phyloP scores from a whole-genome alignment of 2,888 invertebrate genomes.

The Apotomis capreana region DNA sequence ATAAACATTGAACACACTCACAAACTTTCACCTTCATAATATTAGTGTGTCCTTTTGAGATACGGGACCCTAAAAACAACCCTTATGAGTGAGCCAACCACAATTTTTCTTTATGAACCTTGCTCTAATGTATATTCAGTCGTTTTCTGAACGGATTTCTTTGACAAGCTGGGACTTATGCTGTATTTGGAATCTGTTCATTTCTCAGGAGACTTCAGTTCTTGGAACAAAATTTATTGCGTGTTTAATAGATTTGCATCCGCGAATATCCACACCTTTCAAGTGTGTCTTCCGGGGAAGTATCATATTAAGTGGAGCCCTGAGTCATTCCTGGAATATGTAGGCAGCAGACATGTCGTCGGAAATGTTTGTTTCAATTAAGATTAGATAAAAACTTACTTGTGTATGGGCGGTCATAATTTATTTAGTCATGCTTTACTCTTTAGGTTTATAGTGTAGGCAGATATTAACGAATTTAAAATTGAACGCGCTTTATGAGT shows the following conservation, averaged over 20 bases:
- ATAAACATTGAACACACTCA: too few relatives aligned
- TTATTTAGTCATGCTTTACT: neutral
- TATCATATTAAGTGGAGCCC: conserved; percentile 7
- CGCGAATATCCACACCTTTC: conserved; percentile 61
- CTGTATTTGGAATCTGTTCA: neutral
- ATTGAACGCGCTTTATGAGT: neutral
- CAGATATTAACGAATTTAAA: neutral
- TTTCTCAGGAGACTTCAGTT: conserved; percentile 1
- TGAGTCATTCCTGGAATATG: conserved; percentile 30
- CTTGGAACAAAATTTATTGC: conserved; percentile 22
- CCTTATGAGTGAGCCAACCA: neutral
- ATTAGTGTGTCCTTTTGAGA: too few relatives aligned
- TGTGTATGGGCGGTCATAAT: too few relatives aligned
- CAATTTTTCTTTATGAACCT: neutral
- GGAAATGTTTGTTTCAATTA: conserved; percentile 25
- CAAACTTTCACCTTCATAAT: too few relatives aligned
- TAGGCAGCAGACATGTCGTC: neutral
- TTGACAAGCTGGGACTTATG: too few relatives aligned
- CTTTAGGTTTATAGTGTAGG: too few relatives aligned
- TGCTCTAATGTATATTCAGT: neutral
- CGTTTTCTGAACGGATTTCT: neutral
- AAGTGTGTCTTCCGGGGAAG: conserved; percentile 62
- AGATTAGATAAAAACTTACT: neutral
- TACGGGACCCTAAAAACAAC: too few relatives aligned
- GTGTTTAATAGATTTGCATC: conserved; percentile 43